A percentile compares a stretch with the other conserved stretches of the same genome.
phyloP scores from a whole-genome alignment of 2,888 invertebrate genomes.

The Drosophila peninsularis region DNA sequence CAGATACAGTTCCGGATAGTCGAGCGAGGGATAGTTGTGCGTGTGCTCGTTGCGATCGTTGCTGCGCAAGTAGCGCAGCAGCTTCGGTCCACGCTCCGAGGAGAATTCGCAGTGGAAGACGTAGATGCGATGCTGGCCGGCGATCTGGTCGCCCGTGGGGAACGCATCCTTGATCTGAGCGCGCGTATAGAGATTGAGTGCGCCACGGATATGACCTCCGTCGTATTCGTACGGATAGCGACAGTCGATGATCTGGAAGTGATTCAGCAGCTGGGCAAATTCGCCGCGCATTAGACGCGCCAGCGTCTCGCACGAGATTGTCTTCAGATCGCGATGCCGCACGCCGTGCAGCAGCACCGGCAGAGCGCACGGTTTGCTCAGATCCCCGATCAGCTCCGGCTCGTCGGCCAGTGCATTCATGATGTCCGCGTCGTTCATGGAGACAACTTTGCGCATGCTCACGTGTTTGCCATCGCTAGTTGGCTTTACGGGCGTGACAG shows the following conservation, averaged over 20 bases:
- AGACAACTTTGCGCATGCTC: constrained; percentile 87
- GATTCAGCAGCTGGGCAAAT: constrained; percentile 87
- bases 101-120: constrained; percentile 99
- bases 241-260: constrained; percentile 94
- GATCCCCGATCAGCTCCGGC: constrained; percentile 93
- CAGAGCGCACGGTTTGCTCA: constrained; percentile 89
- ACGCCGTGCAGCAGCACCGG: constrained; percentile 88
- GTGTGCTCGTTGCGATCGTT: constrained; percentile 92
- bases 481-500: constrained; percentile 39
- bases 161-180: constrained; percentile 89
- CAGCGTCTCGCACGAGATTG: constrained; percentile 90
- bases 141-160: constrained; percentile 65
- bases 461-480: constrained; percentile 40
- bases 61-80: constrained; percentile 93
- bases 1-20: constrained; percentile 97
- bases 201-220: constrained; percentile 95
- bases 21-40: constrained; percentile 92
- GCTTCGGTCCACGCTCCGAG: constrained; percentile 95
- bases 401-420: constrained; percentile 89
- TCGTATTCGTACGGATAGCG: constrained; percentile 97
- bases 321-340: constrained; percentile 91
- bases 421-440: constrained; percentile 90
- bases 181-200: constrained; percentile 92
- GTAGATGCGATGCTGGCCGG: constrained; percentile 88
- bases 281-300: constrained; percentile 90